Base-by-base conservation (phyloP, 2,113 vertebrate species). In the Clinocottus analis region DNA sequence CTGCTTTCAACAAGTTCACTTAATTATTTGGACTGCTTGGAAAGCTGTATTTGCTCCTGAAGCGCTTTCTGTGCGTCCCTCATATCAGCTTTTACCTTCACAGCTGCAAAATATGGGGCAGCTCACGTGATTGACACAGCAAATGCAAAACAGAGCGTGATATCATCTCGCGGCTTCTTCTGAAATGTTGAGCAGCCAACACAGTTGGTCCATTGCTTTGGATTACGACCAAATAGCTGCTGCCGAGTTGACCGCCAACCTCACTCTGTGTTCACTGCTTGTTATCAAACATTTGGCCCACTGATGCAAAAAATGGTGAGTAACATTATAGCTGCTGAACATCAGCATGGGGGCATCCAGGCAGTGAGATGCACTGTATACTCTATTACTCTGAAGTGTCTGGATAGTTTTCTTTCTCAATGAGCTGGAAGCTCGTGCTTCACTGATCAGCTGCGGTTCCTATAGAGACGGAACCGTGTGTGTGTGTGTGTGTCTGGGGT, bases 381-480 rank as follows among this genome's bases (percentile, higher is more conserved):
- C 12, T 43, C 37, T 31, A 0, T 21, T 43, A 43, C 17, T 53
- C 19, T 29, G 25, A 66, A 61, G 55, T 14, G 71, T 41, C 13
- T 14, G 3, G 65, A 6, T n/a, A 56, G 29, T 76, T 47, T 55
- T 72, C 64, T 63, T 0, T 73, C 63, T 83, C 31, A 72, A 7
- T 77, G 59, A 82, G 66, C 53, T 63, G 56, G 53, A 37, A 63
- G 63, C 56, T 81, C 72, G n/a, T 85, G 81, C 79, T 88, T 89
- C 69, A 73, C 68, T 25, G 68, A 65, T 66, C 80, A 41, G 82
- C 83, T 71, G 67, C 62, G 53, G 88, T 87, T 82, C 83, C 86
- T 91, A 83, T 82, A 82, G 85, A 70, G 85, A 87, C 64, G 1
- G 13, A 49, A 17, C 71, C 59, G 83, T 76, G 12, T 77, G 72